Evolutionary conservation across 2,797 vertebrate genomes (phyloP).

Genomic region (Hyperoplus immaculatus): DNA sequence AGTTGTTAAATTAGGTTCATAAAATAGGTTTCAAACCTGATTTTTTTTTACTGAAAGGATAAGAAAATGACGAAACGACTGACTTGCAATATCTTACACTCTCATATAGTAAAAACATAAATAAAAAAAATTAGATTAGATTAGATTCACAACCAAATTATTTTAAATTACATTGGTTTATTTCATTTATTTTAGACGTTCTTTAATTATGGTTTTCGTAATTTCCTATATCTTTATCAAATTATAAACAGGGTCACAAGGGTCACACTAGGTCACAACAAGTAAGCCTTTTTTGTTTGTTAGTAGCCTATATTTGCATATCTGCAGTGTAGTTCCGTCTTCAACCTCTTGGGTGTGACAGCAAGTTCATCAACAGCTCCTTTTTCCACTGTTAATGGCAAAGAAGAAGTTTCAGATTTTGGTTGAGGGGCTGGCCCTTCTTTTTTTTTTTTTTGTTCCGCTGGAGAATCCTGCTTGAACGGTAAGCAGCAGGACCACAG

Average conservation of each 20-base stretch:
- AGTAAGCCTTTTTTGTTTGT: background rate
- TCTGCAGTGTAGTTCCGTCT: slow-evolving; percentile 66
- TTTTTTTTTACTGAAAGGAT: background rate
- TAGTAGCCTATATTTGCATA: slow-evolving; percentile 34
- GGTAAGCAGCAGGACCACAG: slow-evolving; percentile 76
- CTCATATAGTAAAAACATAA: background rate
- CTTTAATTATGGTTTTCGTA: background rate
- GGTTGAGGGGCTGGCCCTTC: slow-evolving; percentile 79
- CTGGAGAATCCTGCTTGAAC: slow-evolving; percentile 83
- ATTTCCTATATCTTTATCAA: background rate
- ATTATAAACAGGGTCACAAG: too few relatives aligned
- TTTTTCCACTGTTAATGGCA: slow-evolving; percentile 63
- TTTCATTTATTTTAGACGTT: too few relatives aligned
- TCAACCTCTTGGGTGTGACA: slow-evolving; percentile 76
- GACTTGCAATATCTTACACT: background rate
- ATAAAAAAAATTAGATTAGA: background rate
- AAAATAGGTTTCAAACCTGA: background rate
- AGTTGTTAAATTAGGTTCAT: background rate
- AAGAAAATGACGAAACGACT: background rate
- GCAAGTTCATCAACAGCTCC: slow-evolving; percentile 66
- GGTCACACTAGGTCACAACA: background rate
- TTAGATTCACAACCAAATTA: background rate
- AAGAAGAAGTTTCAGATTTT: slow-evolving; percentile 81
- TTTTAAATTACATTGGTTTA: too few relatives aligned
- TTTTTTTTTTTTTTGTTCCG: slow-evolving; percentile 79